Percentiles rank a stretch among this genome's conserved stretches.
Conservation (phyloP, 2,113 vertebrate genomes). For the Heterotilapia buettikoferi region DNA sequence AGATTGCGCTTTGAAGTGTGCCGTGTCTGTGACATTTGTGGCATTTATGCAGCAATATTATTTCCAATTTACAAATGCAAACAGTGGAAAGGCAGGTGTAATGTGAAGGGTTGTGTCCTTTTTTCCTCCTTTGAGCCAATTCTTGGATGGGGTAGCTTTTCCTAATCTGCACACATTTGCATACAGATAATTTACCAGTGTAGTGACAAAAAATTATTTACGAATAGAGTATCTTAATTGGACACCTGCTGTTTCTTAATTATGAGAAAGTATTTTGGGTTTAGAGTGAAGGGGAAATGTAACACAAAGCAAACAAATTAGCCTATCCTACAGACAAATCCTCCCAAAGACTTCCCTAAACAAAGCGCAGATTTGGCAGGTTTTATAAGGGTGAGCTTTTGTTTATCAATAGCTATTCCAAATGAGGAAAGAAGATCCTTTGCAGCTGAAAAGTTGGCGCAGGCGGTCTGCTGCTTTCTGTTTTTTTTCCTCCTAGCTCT, state of each 20-base stretch:
- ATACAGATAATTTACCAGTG: not conserved
- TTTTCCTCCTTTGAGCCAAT: not conserved
- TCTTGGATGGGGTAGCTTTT: not conserved
- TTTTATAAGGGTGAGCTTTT: slow-evolving; percentile 8
- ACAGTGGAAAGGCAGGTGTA: not conserved
- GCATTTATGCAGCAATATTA: not conserved
- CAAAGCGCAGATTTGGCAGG: slow-evolving; percentile 40
- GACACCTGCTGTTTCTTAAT: slow-evolving; percentile 41
- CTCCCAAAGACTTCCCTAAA: slow-evolving; percentile 45
- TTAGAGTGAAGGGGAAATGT: not conserved
- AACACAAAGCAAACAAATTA: slow-evolving; percentile 37
- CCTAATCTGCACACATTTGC: not conserved
- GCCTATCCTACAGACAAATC: slow-evolving; percentile 38
- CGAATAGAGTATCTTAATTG: not conserved
- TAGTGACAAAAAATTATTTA: slow-evolving; percentile 14
- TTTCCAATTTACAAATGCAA: slow-evolving; percentile 14
- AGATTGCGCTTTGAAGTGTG: slow-evolving; percentile 25
- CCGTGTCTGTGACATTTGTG: slow-evolving; percentile 10
- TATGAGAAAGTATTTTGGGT: slow-evolving; percentile 34
- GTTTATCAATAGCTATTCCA: slow-evolving; percentile 15
- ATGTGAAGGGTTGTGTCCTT: not conserved
- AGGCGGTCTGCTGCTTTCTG: not conserved
- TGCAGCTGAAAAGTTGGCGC: slow-evolving; percentile 1
- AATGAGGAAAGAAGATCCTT: slow-evolving; percentile 40
- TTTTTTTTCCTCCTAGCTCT: not conserved